Conservation (phyloP, 35 echinoderm and acorn worm species). For the Apostichopus californicus region DNA sequence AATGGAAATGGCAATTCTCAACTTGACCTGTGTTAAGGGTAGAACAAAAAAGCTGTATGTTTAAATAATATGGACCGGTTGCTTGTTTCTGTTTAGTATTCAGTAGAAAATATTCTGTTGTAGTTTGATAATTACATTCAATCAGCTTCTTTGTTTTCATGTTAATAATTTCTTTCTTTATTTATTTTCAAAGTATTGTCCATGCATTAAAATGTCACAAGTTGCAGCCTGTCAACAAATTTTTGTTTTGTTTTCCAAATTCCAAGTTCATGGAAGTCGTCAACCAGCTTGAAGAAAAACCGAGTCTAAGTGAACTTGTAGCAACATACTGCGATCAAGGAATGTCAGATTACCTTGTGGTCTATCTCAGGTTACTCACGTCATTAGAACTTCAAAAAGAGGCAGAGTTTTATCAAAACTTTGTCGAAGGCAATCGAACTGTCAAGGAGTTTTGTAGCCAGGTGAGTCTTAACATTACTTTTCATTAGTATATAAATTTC, state of each 20-base stretch:
- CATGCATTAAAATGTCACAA: not conserved
- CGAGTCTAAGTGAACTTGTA: conserved; percentile 59
- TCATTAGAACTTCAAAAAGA: conserved; percentile 91
- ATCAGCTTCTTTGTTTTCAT: too few species aligned
- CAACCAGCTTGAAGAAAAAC: conserved; percentile 79
- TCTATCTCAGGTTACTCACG: conserved; percentile 95
- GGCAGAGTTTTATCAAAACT: conserved; percentile 85
- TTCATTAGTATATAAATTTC: too few species aligned
- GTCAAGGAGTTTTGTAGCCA: conserved; percentile 95
- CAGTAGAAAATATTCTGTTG: too few species aligned
- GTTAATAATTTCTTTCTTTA: too few species aligned
- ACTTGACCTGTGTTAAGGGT: too few species aligned
- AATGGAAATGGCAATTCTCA: too few species aligned
- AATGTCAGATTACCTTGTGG: conserved; percentile 93
- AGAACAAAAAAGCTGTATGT: too few species aligned
- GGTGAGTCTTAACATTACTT: conserved; percentile 44
- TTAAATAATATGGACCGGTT: too few species aligned
- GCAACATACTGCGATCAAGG: conserved; percentile 88
- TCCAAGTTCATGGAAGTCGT: conserved; percentile 95
- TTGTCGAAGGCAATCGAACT: conserved; percentile 84
- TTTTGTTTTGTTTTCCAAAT: not conserved
- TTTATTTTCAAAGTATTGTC: too few species aligned
- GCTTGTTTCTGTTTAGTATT: too few species aligned
- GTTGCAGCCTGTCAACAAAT: not conserved
- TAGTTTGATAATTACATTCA: too few species aligned